phyloP scores from a whole-genome alignment of 1,140 invertebrate genomes.

The Megalonaias nervosa region DNA sequence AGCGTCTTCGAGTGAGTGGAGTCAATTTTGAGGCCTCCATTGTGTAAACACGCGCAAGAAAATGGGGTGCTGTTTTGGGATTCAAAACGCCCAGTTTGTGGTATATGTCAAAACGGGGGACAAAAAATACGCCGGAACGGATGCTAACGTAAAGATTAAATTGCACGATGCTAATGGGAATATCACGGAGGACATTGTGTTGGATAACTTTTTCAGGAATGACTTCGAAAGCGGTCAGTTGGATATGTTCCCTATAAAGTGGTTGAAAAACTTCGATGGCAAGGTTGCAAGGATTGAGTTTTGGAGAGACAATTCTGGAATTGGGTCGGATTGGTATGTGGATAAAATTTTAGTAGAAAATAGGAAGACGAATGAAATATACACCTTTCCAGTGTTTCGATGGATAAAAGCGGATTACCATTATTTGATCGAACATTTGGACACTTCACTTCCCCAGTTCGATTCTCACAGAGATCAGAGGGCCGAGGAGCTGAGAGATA shows the following conservation, averaged over 20 bases:
- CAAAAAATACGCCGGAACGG: constrained; percentile 46
- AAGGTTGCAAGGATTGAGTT: constrained; percentile 65
- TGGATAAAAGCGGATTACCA: constrained; percentile 70
- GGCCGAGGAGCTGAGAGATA: constrained; percentile 67
- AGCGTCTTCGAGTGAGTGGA: too few relatives aligned
- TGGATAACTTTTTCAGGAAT: constrained; percentile 67
- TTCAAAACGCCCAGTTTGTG: constrained; percentile 32
- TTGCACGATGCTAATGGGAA: constrained; percentile 63
- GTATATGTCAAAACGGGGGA: constrained; percentile 51
- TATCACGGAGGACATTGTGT: constrained; percentile 54
- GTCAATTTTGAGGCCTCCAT: neutral
- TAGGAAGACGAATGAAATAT: constrained; percentile 58
- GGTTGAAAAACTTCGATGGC: constrained; percentile 46
- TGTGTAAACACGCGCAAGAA: neutral
- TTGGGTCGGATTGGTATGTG: constrained; percentile 71
- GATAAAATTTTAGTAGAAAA: constrained; percentile 69
- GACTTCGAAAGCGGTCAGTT: constrained; percentile 70
- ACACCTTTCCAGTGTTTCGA: constrained; percentile 71
- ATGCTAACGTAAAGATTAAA: constrained; percentile 53
- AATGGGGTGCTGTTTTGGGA: constrained; percentile 46
- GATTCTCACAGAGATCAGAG: constrained; percentile 68
- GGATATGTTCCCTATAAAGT: constrained; percentile 58
- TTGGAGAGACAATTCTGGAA: constrained; percentile 69
- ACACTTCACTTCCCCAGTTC: constrained; percentile 71
- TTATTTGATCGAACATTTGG: constrained; percentile 70